A percentile compares a stretch with the other conserved stretches of the same genome.
phyloP scores from a whole-genome alignment of 2,797 vertebrate genomes.

The Arrhamphus sclerolepis region DNA sequence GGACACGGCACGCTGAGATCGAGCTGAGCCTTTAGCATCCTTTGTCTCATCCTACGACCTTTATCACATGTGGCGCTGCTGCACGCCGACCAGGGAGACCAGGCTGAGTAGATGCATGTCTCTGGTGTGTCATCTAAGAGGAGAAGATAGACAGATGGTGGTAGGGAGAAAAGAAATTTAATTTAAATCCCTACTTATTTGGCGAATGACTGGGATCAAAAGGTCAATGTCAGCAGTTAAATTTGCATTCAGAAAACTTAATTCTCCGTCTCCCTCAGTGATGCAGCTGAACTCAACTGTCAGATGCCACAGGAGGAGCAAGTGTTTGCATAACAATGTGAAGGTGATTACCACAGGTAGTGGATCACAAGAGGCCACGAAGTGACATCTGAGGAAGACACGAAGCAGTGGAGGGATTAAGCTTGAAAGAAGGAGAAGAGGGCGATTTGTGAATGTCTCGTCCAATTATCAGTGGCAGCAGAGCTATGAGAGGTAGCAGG shows the following conservation, averaged over 20 bases:
- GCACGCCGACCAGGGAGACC: slow-evolving; percentile 97
- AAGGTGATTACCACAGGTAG: slow-evolving; percentile 43
- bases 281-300: slow-evolving; percentile 1
- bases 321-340: neutral
- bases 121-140: slow-evolving; percentile 90
- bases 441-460: slow-evolving; percentile 57
- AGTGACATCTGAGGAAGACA: slow-evolving; percentile 19
- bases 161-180: neutral
- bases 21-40: slow-evolving; percentile 96
- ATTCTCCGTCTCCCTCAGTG: neutral
- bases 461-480: slow-evolving; percentile 62
- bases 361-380: slow-evolving; percentile 25
- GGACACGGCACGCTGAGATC: slow-evolving; percentile 91
- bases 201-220: neutral
- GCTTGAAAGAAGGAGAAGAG: slow-evolving; percentile 11
- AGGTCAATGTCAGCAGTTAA: neutral
- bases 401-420: neutral
- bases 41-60: slow-evolving; percentile 94
- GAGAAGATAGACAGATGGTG: neutral
- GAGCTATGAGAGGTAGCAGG: slow-evolving; percentile 32
- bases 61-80: slow-evolving; percentile 95
- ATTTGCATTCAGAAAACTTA: slow-evolving; percentile 13
- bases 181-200: neutral
- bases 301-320: neutral
- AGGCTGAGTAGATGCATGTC: slow-evolving; percentile 96